Base-by-base conservation (phyloP, 2,888 invertebrate genomes). In the Apodemia zela region DNA sequence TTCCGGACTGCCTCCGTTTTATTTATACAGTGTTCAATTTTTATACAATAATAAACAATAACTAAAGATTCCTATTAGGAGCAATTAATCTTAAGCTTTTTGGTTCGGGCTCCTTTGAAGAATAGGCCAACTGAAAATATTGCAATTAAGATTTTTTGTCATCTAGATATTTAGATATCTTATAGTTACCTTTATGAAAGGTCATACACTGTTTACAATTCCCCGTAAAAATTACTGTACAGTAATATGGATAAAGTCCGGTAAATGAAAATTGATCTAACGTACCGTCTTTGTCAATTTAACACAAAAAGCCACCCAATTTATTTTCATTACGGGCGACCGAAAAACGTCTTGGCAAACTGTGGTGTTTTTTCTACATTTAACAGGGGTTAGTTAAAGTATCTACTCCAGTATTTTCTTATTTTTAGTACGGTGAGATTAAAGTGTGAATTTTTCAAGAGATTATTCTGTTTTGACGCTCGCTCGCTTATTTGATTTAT, bases 401-500 rank as follows among this genome's bases (percentile, higher is more conserved):
- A 51, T 17, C 11, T 45, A 45, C 45, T 18, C 11, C 13, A 51
- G 21, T 13, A 51, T 54, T 54, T 54, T 25, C 51, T 45, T 45
- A 45, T 45, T 45, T 57, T 57, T 57, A 57, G 15, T 25, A 15
- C 25, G 15, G 25, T 57, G 25, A 57, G 25, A 57, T 57, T 57
- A 57, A 25, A 57, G 21, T 57, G 21, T 57, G 54, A 57, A 57
- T 29, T 57, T 57, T 57, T 57, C 54, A 57, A 25, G 25, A 29
- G 54, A 57, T 57, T 54, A 54, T 54, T 29, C 29, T 29, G 25
- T 57, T 57, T 57, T 25, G 29, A 29, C 25, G 29, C 54, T 8
- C 54, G 54, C 54, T 15, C 54, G 54, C 54, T 57, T 29, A 15
- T 57, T 57, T 57, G 54, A 57, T 57, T 57, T 57, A 57, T 57